phyloP scores from a whole-genome alignment of 2,888 invertebrate species.

The Alloscopus bannaensis region DNA sequence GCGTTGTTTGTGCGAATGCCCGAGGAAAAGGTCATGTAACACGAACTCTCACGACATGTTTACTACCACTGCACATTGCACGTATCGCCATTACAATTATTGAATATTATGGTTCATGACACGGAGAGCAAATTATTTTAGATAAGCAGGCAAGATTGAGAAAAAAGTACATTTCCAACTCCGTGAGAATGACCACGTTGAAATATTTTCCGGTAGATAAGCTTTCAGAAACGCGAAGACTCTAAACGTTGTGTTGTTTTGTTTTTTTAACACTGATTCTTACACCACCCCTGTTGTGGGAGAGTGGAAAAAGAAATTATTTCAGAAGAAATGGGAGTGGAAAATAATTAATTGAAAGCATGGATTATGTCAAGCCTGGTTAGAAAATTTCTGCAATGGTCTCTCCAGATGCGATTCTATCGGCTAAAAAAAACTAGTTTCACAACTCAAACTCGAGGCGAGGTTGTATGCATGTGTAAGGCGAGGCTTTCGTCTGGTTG shows the following conservation, averaged over 20 bases:
- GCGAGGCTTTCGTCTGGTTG: no score
- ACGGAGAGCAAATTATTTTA: conserved; percentile 45
- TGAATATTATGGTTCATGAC: conserved; percentile 18
- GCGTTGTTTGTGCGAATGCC: neutral
- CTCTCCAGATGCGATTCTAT: conserved; percentile 26
- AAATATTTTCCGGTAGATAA: conserved; percentile 49
- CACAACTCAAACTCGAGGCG: no score
- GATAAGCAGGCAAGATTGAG: conserved; percentile 32
- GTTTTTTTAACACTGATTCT: conserved; percentile 5
- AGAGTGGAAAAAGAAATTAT: conserved; percentile 30
- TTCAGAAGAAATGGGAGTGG: conserved; percentile 42
- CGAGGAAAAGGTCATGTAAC: conserved; percentile 38
- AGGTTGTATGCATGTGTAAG: no score
- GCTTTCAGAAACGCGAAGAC: conserved; percentile 18
- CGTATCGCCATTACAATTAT: conserved; percentile 17
- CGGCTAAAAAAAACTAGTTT: no score
- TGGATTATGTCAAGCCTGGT: conserved; percentile 47
- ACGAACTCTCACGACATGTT: conserved; percentile 6
- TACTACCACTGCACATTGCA: neutral
- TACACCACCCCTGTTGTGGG: no score
- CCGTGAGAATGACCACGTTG: conserved; percentile 10
- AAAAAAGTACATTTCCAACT: neutral
- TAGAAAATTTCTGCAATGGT: conserved; percentile 43
- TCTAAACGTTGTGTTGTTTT: conserved; percentile 6
- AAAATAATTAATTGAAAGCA: conserved; percentile 60